Evolutionary conservation across 2,113 vertebrate species (phyloP).

Genomic region (Neotragus moschatus): DNA sequence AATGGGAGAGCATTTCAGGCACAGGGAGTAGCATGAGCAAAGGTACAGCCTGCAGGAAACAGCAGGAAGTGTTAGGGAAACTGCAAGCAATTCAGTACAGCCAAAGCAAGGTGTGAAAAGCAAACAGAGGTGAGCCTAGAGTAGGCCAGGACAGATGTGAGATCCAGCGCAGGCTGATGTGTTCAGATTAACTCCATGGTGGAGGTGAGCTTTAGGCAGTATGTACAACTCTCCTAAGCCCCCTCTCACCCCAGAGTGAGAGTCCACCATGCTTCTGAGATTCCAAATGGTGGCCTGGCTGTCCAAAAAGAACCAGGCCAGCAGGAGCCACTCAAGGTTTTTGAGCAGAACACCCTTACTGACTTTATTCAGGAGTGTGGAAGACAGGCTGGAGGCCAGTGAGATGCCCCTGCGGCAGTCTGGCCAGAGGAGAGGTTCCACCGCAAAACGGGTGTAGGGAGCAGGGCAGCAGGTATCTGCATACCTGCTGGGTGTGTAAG

Average conservation of each 20-base stretch:
- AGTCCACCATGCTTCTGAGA: neutral
- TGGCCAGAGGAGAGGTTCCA: neutral
- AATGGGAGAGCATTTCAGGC: neutral
- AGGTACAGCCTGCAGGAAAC: neutral
- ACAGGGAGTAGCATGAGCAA: neutral
- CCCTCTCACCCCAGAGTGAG: neutral
- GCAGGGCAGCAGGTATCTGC: neutral
- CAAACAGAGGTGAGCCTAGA: neutral
- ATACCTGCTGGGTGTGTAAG: neutral
- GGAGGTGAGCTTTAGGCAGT: neutral
- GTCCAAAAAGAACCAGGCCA: neutral
- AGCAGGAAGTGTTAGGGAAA: neutral
- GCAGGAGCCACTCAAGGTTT: neutral
- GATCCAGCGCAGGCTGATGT: neutral
- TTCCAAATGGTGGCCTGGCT: neutral
- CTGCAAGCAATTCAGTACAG: neutral
- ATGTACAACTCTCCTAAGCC: neutral
- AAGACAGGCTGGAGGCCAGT: neutral
- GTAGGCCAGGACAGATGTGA: neutral
- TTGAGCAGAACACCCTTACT: neutral
- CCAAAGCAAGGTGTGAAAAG: neutral
- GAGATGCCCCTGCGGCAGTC: neutral
- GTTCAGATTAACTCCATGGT: neutral
- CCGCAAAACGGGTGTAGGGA: neutral
- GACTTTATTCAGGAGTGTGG: neutral